A percentile compares a stretch with the other conserved stretches of the same genome.
These are phyloP conservation scores for Lepidochrysops patricia DNA, from an alignment of 2,888 invertebrate species.

Conservation along the genomic window DNA sequence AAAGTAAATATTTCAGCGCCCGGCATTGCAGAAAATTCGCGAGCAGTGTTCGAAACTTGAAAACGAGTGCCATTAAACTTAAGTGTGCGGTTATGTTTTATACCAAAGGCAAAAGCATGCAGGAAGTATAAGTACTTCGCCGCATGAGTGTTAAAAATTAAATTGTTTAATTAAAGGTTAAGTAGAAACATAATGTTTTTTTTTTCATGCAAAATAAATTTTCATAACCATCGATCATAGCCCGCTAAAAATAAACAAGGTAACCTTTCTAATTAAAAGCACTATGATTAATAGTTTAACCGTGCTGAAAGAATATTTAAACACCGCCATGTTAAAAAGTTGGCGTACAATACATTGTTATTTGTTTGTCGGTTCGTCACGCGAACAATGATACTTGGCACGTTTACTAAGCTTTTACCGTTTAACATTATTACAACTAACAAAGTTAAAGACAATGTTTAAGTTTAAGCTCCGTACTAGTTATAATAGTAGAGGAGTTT, in stretches of 20 bases:
- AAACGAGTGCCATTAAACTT: too few species aligned
- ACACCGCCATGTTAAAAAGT: constrained; percentile 20
- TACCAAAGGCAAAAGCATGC: too few species aligned
- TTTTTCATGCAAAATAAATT: not conserved
- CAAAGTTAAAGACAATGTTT: not conserved
- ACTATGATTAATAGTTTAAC: constrained; percentile 4
- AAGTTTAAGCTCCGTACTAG: not conserved
- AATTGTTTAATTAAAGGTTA: too few species aligned
- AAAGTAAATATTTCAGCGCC: too few species aligned
- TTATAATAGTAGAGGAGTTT: too few species aligned
- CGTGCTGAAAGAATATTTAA: constrained; percentile 22
- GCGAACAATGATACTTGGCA: constrained; percentile 26
- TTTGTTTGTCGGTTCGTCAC: constrained; percentile 29
- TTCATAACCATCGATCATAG: not conserved
- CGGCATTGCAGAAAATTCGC: too few species aligned
- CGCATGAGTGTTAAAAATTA: too few species aligned
- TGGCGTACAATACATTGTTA: constrained; percentile 23
- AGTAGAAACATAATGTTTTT: not conserved
- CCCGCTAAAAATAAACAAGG: not conserved
- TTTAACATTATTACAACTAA: not conserved
- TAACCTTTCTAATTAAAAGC: constrained; percentile 5
- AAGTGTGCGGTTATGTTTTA: too few species aligned
- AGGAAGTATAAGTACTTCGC: too few species aligned
- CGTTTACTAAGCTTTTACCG: not conserved
- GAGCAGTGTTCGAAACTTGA: too few species aligned